Evolutionary conservation across 2,113 vertebrate genomes (phyloP).

Genomic region (Pithys albifrons): DNA sequence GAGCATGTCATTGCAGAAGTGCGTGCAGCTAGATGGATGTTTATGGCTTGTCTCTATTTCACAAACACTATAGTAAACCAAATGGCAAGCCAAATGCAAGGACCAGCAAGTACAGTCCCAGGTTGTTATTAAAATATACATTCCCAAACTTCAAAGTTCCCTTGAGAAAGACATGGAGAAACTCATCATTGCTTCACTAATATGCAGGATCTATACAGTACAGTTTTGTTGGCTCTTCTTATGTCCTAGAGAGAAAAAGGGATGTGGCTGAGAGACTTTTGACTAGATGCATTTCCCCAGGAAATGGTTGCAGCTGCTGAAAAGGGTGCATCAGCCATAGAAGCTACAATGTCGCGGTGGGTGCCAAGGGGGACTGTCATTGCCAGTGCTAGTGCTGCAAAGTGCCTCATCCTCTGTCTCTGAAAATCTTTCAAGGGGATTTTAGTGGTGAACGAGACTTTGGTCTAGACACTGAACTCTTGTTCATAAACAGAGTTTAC

Average conservation of each 20-base stretch:
- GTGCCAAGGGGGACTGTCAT: neutral
- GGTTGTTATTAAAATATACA: conserved; percentile 16
- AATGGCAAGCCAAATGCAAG: conserved; percentile 14
- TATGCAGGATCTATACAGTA: neutral
- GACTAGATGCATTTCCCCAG: neutral
- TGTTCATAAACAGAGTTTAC: neutral
- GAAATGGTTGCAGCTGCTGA: neutral
- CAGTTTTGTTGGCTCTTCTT: neutral
- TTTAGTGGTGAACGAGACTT: neutral
- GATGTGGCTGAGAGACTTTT: neutral
- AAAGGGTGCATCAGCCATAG: neutral
- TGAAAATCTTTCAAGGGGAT: neutral
- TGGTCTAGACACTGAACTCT: neutral
- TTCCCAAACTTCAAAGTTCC: conserved; percentile 31
- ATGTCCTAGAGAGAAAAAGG: neutral
- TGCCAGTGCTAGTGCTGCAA: neutral
- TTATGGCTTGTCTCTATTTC: conserved; percentile 41
- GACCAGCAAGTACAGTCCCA: neutral
- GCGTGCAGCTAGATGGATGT: conserved; percentile 26
- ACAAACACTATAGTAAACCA: conserved; percentile 52
- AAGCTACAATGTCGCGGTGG: rapidly evolving
- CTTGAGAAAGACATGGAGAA: conserved; percentile 35
- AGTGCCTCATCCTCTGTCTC: neutral
- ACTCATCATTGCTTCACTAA: neutral
- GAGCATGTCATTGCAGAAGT: conserved; percentile 8